Evolutionary conservation across 2,797 vertebrate species (phyloP), one percentile per base, ranked within the genome.

Genomic region (Rhinophrynus dorsalis): DNA sequence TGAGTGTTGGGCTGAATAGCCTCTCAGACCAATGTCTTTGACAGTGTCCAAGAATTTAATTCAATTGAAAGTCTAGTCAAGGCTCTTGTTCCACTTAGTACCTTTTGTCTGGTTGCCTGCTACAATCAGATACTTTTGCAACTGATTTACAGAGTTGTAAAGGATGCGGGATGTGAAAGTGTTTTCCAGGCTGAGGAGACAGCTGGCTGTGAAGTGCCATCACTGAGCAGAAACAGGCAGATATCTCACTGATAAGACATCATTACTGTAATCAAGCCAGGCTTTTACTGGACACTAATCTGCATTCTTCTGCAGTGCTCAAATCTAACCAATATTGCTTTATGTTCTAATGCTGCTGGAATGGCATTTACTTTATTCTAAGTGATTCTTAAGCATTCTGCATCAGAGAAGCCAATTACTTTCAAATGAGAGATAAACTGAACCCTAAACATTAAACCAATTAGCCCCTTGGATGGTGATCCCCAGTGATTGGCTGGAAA

Each of bases 41-140:
- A 7, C 7, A 24, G 27, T 44, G 27, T 45, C 63, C 51, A 67
- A 55, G 51, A 24, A 45, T 56, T 56, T 33, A 67, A 66, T 33
- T 44, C 17, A 66, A 67, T 47, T 67, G 35, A 51, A 56, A 56
- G 32, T 45, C 12, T 29, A 55, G 26, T 12, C 17, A 24, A 45
- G 23, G 38, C 38, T 45, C 40, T 33, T 56, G 51, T 26, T 21
- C 63, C 51, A 56, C 38, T 56, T 44, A 42, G 50, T 26, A 32
- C 12, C 12, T 12, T 44, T 44, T 66, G 50, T 55, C 18, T 44
- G 35, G 17, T 64, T 5, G 2, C n/a, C n/a, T n/a, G n/a, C n/a
- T n/a, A n/a, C n/a, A n/a, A n/a, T n/a, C n/a, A n/a, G n/a, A n/a
- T n/a, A n/a, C n/a, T 35, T 6, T 35, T 35, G 6, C 12, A 5